These are phyloP conservation scores for Sebastes glaucus DNA, from an alignment of 2,797 vertebrate species.

Conservation along the genomic window DNA sequence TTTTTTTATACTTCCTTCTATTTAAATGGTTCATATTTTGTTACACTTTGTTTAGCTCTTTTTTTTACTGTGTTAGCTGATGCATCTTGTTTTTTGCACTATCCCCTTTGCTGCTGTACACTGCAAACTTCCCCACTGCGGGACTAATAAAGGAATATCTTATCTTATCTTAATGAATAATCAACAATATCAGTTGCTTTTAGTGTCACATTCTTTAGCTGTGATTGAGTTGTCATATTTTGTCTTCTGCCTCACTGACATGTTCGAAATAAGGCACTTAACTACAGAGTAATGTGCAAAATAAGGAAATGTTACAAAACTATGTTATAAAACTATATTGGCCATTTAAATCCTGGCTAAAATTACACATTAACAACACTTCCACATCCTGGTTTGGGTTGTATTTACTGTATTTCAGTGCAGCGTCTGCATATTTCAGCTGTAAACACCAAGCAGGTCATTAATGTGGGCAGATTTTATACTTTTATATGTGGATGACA, in stretches of 20 bases:
- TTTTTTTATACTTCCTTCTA: no score
- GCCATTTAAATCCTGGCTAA: constrained; percentile 39
- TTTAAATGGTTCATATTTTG: no score
- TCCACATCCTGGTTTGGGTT: not conserved
- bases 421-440: constrained; percentile 5
- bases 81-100: no score
- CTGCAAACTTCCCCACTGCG: no score
- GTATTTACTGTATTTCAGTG: not conserved
- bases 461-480: not conserved
- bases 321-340: constrained; percentile 44
- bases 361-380: constrained; percentile 49
- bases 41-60: no score
- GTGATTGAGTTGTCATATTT: not conserved
- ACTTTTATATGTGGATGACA: not conserved
- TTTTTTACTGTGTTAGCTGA: no score
- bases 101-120: no score
- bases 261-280: constrained; percentile 8
- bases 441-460: not conserved
- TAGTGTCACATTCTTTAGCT: not conserved
- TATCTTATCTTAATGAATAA: no score
- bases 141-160: no score
- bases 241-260: not conserved
- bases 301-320: constrained; percentile 2
- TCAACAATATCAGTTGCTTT: not conserved
- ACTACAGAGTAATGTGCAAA: constrained; percentile 28